These are phyloP conservation scores for Neopelma chrysocephalum DNA, from an alignment of 2,797 vertebrate species.

Conservation along the genomic window DNA sequence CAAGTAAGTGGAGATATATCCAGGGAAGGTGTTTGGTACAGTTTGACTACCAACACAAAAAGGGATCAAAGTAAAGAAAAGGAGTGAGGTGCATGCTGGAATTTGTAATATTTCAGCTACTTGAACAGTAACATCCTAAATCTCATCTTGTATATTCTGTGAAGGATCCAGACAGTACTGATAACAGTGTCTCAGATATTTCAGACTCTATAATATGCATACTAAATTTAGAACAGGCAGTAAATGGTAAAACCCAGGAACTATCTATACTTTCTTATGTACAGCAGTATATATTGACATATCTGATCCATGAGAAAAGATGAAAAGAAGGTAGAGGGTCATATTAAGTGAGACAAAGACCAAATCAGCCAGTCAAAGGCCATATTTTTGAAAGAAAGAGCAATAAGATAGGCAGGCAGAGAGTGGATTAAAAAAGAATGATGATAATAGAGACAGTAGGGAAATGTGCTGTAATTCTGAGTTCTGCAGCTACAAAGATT, in stretches of 20 bases:
- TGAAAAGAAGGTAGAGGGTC: not conserved
- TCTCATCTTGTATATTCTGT: not conserved
- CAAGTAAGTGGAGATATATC: not conserved
- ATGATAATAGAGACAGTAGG: not conserved
- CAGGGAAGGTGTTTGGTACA: not conserved
- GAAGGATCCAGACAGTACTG: not conserved
- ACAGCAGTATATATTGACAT: not conserved
- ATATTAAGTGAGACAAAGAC: not conserved
- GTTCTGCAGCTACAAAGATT: conserved; percentile 28
- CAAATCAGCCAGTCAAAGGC: not conserved
- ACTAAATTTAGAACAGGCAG: not conserved
- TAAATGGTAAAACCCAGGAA: not conserved
- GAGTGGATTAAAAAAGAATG: conserved; percentile 1
- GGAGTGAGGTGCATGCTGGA: not conserved
- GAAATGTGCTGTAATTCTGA: conserved; percentile 14
- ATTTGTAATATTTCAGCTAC: not conserved
- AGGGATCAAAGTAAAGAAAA: not conserved
- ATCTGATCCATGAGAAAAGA: not conserved
- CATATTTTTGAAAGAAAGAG: not conserved
- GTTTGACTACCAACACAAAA: not conserved
- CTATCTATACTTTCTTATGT: not conserved
- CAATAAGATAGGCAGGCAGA: not conserved
- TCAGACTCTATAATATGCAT: not conserved
- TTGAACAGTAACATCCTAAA: not conserved
- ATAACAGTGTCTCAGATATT: not conserved